These are phyloP conservation scores for Murina feae DNA, from an alignment of 2,113 vertebrate genomes.

Conservation along the genomic window DNA sequence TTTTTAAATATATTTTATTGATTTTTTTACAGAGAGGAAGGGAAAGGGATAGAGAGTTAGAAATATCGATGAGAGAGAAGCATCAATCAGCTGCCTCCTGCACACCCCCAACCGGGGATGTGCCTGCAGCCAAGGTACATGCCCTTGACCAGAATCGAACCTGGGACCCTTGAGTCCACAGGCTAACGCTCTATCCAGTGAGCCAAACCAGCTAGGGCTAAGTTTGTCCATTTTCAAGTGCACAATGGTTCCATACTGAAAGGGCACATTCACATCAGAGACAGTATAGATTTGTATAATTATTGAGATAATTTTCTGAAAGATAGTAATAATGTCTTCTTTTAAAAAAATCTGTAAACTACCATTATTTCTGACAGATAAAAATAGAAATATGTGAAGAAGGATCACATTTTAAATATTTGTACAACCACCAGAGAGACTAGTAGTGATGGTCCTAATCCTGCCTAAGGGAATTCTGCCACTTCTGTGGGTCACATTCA, in stretches of 20 bases:
- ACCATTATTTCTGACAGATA: neutral
- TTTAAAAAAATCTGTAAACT: conserved; percentile 15
- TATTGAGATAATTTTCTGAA: neutral
- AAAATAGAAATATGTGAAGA: conserved; percentile 10
- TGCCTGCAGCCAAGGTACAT: no score
- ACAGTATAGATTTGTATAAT: neutral
- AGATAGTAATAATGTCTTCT: neutral
- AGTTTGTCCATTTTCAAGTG: neutral
- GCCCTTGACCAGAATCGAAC: no score
- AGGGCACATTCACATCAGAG: neutral
- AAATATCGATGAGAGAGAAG: no score
- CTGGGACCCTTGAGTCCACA: no score
- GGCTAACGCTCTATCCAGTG: no score
- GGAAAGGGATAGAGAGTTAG: no score
- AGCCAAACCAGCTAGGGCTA: no score
- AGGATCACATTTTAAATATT: neutral
- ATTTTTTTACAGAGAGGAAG: no score
- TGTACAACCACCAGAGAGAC: neutral
- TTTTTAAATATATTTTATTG: no score
- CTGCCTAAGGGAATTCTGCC: neutral
- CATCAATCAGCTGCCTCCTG: no score
- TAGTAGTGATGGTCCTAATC: neutral
- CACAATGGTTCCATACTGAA: neutral
- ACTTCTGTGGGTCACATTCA: neutral
- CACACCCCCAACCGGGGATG: no score